These are phyloP conservation scores for Napeogenes inachia DNA, from an alignment of 2,888 invertebrate species.

Conservation along the genomic window DNA sequence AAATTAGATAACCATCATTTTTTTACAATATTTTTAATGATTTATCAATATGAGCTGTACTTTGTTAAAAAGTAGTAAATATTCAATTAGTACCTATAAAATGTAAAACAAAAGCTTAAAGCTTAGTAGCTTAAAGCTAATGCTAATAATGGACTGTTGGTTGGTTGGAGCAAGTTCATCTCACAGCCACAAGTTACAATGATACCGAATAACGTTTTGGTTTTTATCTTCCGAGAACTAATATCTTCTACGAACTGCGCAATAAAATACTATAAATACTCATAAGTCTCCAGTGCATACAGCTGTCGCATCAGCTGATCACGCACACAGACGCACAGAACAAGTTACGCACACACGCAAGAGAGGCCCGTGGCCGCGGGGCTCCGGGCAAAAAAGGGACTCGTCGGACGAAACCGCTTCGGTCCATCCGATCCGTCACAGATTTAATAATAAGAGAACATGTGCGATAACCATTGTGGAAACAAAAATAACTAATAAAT, in stretches of 20 bases:
- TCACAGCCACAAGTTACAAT: background rate
- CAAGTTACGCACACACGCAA: slow-evolving; percentile 25
- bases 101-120: no score
- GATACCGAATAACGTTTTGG: background rate
- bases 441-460: slow-evolving; percentile 29
- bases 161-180: background rate
- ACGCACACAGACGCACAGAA: slow-evolving; percentile 39
- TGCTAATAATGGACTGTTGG: no score
- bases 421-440: slow-evolving; percentile 47
- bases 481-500: no score
- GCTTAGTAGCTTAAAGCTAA: no score
- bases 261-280: slow-evolving; percentile 30
- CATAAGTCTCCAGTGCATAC: slow-evolving; percentile 47
- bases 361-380: slow-evolving; percentile 36
- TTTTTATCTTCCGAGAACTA: slow-evolving; percentile 24
- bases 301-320: slow-evolving; percentile 67
- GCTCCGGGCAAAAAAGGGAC: slow-evolving; percentile 53
- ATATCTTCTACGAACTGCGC: slow-evolving; percentile 18
- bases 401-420: slow-evolving; percentile 57
- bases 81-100: no score
- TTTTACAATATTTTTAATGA: no score
- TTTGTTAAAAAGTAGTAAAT: no score
- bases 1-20: no score
- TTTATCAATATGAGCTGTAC: no score
- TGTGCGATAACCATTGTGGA: slow-evolving; percentile 10